Evolutionary conservation across 35 echinoderm and acorn worm species (phyloP), one percentile per base, ranked within the genome.

Genomic region (Nesometra sesokonis): DNA sequence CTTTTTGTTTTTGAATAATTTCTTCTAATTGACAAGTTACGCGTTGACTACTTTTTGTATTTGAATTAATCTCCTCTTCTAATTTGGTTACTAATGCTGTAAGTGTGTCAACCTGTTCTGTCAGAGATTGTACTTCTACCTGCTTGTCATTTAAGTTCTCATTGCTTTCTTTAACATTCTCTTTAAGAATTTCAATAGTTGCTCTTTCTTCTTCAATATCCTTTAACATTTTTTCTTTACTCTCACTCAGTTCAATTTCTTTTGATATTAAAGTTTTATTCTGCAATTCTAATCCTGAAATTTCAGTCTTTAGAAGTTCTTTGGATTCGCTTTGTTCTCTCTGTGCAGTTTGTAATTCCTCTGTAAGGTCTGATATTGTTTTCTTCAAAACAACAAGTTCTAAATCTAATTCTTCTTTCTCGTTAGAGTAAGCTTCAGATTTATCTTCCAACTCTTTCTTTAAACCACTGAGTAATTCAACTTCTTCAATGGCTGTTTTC

Each of bases 1-100:
- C 46, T 19, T 34, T 52, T 43, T 91, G 77, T 39, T 91, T 35
- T 29, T 47, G 37, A 17, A 92, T 30, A 33, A 38, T 78, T 76
- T 83, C 5, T 43, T 43, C 39, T 43, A 43, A 43, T 7, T 43
- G 5, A 43, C 5, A 7, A 15, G 39, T 7, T 7, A 7, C 15
- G 5, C 15, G 5, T 7, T 43, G 4, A 4, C 4, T 4, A 7
- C 15, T 4, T 43, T 43, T 15, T 7, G 39, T 15, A 43, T 15
- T 43, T 15, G 15, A 43, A 7, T 7, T 43, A 4, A 43, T 34
- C 15, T 81, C 34, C 7, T 0, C 32, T 34, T 81, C 30, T 31
- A 32, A 7, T 0, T 4, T 17, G 31, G 31, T 32, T 4, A 33
- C 33, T 8, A 15, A 13, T 32, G 5, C 33, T 5, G 30, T 81